phyloP scores from a whole-genome alignment of 2,113 vertebrate species.

The Anseranas semipalmata region DNA sequence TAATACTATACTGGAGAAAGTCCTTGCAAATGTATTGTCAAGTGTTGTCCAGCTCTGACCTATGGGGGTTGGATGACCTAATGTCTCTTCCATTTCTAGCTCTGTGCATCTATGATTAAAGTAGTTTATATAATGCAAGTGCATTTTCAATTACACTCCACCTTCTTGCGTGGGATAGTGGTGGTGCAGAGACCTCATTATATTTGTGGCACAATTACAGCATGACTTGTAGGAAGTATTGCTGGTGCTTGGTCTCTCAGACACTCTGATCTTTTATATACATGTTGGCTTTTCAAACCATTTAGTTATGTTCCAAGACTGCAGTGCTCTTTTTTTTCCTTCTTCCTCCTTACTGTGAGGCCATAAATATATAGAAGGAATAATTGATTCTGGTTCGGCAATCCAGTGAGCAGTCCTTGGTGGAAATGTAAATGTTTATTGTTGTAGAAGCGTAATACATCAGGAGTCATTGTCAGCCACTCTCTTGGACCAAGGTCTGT shows the following conservation, averaged over 20 bases:
- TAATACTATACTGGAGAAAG: not conserved
- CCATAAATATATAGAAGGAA: slow-evolving; percentile 15
- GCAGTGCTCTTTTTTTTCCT: not conserved
- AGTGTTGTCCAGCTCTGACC: not conserved
- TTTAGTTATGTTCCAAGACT: not conserved
- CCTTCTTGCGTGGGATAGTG: slow-evolving; percentile 48
- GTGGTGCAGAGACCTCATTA: slow-evolving; percentile 52
- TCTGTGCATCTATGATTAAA: slow-evolving; percentile 54
- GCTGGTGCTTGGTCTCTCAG: not conserved
- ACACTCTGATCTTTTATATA: slow-evolving; percentile 11
- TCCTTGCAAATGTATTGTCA: not conserved
- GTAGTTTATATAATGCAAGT: slow-evolving; percentile 48
- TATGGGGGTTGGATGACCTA: slow-evolving; percentile 36
- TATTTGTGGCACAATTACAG: slow-evolving; percentile 55
- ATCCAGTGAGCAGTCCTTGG: not conserved
- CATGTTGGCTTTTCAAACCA: not conserved
- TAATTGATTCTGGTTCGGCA: not conserved
- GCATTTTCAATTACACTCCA: slow-evolving; percentile 58
- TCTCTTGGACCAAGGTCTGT: slow-evolving; percentile 5
- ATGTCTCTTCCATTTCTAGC: slow-evolving; percentile 58
- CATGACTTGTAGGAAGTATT: slow-evolving; percentile 46
- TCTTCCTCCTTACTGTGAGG: not conserved
- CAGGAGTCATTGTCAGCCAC: slow-evolving; percentile 20
- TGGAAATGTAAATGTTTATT: slow-evolving; percentile 41
- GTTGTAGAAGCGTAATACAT: slow-evolving; percentile 43